Conservation (phyloP, 1,140 invertebrate species). For the Drosophila prosaltans region DNA sequence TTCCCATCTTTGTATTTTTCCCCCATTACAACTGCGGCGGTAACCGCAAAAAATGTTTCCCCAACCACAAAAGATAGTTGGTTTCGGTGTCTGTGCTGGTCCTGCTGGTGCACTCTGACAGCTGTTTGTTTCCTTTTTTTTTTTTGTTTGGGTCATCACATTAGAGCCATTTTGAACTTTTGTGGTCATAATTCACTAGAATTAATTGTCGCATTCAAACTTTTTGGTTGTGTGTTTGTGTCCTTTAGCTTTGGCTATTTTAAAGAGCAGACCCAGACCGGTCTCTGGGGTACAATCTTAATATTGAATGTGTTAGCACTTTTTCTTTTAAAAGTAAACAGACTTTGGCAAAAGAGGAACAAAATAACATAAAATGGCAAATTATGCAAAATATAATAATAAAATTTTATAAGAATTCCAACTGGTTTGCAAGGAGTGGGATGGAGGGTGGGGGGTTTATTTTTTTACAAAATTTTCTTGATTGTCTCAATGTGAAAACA, state of each 20-base stretch:
- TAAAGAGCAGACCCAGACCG: neutral
- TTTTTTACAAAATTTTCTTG: conserved; percentile 16
- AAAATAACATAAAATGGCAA: conserved; percentile 38
- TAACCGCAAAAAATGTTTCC: conserved; percentile 46
- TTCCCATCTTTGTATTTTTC: conserved; percentile 1
- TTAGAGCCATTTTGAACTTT: conserved; percentile 68
- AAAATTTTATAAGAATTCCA: conserved; percentile 75
- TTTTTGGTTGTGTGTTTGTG: conserved; percentile 32
- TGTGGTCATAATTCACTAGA: conserved; percentile 77
- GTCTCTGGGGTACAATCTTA: neutral
- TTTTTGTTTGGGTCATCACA: conserved; percentile 62
- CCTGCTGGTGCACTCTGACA: conserved; percentile 53
- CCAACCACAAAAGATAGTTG: conserved; percentile 24
- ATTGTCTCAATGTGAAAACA: conserved; percentile 62
- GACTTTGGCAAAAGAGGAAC: neutral
- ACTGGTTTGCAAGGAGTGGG: neutral
- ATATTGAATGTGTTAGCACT: conserved; percentile 10
- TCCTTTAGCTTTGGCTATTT: conserved; percentile 15
- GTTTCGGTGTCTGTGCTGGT: conserved; percentile 5
- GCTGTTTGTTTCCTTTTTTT: conserved; percentile 56
- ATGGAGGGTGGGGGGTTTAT: neutral
- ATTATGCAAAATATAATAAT: conserved; percentile 79
- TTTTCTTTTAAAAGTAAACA: conserved; percentile 24
- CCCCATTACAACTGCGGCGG: conserved; percentile 44
- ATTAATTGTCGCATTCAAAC: conserved; percentile 75